A percentile compares a stretch with the other conserved stretches of the same genome.
phyloP scores from a whole-genome alignment of 2,113 vertebrate species.

The Limanda limanda region DNA sequence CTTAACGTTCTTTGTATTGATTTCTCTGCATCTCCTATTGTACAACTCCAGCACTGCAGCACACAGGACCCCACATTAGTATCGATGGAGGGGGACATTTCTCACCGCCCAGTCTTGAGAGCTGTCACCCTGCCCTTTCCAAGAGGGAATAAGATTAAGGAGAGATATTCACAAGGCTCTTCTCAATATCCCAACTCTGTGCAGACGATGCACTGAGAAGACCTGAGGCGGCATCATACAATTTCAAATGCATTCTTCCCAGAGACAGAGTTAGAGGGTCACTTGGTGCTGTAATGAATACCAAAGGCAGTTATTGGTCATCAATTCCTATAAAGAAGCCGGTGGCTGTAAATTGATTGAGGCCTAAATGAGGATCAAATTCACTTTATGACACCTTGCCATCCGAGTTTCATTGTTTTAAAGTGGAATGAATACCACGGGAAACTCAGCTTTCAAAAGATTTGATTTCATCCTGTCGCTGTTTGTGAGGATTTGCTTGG shows the following conservation, averaged over 20 bases:
- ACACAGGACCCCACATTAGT: slow-evolving; percentile 35
- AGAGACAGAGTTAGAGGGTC: slow-evolving; percentile 43
- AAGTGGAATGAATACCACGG: slow-evolving; percentile 44
- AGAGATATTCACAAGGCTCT: slow-evolving; percentile 45
- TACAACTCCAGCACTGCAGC: slow-evolving; percentile 28
- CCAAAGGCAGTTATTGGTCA: slow-evolving; percentile 44
- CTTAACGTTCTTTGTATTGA: neutral
- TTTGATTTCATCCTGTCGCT: slow-evolving; percentile 37
- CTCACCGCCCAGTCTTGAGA: slow-evolving; percentile 35
- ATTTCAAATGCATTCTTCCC: slow-evolving; percentile 45
- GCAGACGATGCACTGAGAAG: slow-evolving; percentile 13
- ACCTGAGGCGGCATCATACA: slow-evolving; percentile 11
- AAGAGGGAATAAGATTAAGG: slow-evolving; percentile 38
- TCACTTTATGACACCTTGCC: slow-evolving; percentile 41
- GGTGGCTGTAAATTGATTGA: slow-evolving; percentile 35
- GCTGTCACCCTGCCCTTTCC: slow-evolving; percentile 51
- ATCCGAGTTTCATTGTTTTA: slow-evolving; percentile 39
- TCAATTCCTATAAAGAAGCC: slow-evolving; percentile 37
- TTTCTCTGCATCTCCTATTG: neutral
- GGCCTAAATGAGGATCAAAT: slow-evolving; percentile 33
- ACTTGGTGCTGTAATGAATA: slow-evolving; percentile 46
- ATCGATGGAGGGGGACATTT: slow-evolving; percentile 61
- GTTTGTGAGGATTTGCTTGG: neutral
- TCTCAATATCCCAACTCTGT: slow-evolving; percentile 18
- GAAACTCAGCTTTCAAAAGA: slow-evolving; percentile 50